Conservation (phyloP, 2,113 vertebrate species). For the Sylvilagus bachmani region DNA sequence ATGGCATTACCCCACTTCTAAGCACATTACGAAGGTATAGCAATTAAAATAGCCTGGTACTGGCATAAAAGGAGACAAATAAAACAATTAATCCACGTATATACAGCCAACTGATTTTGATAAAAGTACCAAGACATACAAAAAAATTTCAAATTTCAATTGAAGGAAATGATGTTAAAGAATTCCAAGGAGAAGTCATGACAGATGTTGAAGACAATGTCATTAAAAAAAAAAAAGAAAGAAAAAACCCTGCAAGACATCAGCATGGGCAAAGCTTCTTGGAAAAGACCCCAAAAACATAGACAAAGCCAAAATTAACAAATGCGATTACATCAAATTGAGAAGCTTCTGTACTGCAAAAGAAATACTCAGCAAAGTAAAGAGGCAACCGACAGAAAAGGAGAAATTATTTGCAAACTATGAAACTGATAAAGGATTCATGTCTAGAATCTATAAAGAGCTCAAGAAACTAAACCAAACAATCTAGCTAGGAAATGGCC, state of each 20-base stretch:
- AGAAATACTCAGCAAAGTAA: background rate
- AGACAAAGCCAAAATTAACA: background rate
- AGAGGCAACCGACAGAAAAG: background rate
- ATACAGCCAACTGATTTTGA: background rate
- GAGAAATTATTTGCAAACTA: background rate
- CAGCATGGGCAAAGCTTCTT: background rate
- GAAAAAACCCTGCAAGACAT: background rate
- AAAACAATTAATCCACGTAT: background rate
- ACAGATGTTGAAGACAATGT: no score
- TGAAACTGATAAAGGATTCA: no score
- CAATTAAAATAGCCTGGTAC: background rate
- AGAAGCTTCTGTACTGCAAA: no score
- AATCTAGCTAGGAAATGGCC: no score
- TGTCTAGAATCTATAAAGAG: no score
- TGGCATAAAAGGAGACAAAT: background rate
- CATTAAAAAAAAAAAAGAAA: background rate
- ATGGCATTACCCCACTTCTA: no score
- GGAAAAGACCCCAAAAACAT: background rate
- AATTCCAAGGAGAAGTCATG: no score
- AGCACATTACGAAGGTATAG: background rate
- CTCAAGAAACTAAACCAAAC: no score
- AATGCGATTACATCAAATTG: background rate
- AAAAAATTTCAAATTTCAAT: no score
- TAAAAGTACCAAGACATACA: background rate
- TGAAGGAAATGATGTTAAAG: no score